Percentiles rank a stretch among this genome's conserved stretches.
These are phyloP conservation scores for Lasiurus cinereus DNA, from an alignment of 2,113 vertebrate genomes.

Conservation along the genomic window DNA sequence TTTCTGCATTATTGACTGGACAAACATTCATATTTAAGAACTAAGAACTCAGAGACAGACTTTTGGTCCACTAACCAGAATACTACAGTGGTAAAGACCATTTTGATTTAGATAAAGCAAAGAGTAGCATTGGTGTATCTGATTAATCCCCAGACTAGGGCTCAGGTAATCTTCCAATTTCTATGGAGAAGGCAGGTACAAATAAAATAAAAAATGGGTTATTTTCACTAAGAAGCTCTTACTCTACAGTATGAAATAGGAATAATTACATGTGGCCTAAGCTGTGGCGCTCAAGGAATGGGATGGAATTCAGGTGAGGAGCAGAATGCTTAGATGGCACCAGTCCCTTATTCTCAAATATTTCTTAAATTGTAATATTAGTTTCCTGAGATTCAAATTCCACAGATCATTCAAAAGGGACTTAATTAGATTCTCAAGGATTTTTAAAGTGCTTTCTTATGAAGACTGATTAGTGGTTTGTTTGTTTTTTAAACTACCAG, in stretches of 20 bases:
- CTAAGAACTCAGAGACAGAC: background rate
- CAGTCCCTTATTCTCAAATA: background rate
- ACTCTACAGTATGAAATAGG: background rate
- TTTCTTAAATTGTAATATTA: background rate
- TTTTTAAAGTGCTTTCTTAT: background rate
- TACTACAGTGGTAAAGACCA: background rate
- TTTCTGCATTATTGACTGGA: background rate
- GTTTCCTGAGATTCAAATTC: background rate
- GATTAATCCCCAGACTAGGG: background rate
- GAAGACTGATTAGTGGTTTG: background rate
- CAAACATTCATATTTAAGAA: background rate
- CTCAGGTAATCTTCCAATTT: background rate
- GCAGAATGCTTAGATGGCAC: background rate
- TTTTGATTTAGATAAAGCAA: background rate
- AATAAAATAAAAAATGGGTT: background rate
- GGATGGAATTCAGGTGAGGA: background rate
- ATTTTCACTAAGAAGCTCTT: background rate
- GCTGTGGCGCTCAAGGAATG: too few species aligned
- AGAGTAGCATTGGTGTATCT: background rate
- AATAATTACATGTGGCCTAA: fast-evolving
- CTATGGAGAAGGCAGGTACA: background rate
- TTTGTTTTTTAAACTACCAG: background rate
- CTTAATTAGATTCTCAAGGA: background rate
- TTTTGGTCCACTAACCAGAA: background rate
- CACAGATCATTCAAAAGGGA: background rate